Conservation (phyloP, 2,113 vertebrate genomes). For the Podarcis raffonei region DNA sequence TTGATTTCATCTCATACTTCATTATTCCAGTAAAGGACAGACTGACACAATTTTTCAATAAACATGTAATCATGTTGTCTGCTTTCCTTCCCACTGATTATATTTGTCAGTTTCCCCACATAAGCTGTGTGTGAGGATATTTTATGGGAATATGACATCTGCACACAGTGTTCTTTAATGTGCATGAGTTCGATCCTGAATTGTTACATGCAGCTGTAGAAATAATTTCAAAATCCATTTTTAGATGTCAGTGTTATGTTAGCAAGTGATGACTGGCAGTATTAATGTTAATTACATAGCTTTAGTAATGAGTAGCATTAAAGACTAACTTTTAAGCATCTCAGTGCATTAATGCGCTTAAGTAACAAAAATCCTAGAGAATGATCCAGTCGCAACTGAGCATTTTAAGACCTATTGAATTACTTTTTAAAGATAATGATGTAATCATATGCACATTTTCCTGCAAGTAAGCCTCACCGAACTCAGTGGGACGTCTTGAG, state of each 20-base stretch:
- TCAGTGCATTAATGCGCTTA: background rate
- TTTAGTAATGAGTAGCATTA: background rate
- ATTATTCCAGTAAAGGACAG: too few species aligned
- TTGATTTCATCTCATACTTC: too few species aligned
- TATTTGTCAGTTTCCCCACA: too few species aligned
- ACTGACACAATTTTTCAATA: too few species aligned
- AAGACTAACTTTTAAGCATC: background rate
- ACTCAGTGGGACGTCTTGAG: background rate
- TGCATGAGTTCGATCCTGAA: background rate
- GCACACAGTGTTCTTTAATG: background rate
- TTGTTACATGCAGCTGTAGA: background rate
- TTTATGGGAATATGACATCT: background rate
- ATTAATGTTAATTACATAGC: background rate
- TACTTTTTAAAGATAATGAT: background rate
- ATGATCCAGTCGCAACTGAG: background rate
- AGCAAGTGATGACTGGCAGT: background rate
- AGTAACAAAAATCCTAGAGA: background rate
- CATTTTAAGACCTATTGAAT: background rate
- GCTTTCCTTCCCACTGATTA: too few species aligned
- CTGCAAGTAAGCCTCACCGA: background rate
- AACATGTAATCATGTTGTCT: too few species aligned
- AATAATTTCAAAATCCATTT: background rate
- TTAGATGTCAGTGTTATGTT: background rate
- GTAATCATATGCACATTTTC: background rate
- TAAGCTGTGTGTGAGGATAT: too few species aligned